Conservation (phyloP, 2,888 invertebrate genomes). For the Nomada fabriciana region DNA sequence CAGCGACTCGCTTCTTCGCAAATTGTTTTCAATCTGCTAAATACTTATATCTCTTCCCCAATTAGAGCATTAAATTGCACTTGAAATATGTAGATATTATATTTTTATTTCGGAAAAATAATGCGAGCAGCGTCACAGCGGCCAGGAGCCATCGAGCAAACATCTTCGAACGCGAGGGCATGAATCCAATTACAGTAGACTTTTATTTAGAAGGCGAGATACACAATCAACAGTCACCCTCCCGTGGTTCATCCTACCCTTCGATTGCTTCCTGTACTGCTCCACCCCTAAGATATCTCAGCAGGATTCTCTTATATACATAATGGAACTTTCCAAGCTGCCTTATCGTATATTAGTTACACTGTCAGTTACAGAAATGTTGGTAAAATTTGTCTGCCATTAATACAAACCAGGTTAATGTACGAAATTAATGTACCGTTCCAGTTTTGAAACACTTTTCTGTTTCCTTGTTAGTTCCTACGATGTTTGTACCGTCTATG, state of each 20-base stretch:
- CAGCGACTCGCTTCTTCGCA: background rate
- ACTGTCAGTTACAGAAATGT: background rate
- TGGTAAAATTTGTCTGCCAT: background rate
- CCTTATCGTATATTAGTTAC: no score
- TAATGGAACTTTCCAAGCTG: background rate
- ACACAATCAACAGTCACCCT: constrained; percentile 53
- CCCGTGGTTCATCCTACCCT: constrained; percentile 4
- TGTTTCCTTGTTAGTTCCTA: no score
- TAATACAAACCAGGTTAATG: no score
- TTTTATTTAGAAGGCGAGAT: constrained; percentile 52
- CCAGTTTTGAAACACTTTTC: no score
- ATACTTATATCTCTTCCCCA: background rate
- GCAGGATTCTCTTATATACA: constrained; percentile 10
- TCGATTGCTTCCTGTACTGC: constrained; percentile 21
- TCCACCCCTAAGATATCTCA: constrained; percentile 23
- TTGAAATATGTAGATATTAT: no score
- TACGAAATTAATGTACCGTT: no score
- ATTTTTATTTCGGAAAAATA: constrained; percentile 30
- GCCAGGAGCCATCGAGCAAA: constrained; percentile 16
- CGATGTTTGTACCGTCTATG: no score
- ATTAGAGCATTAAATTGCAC: no score
- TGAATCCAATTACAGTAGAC: constrained; percentile 61
- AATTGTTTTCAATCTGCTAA: background rate
- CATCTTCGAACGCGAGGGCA: constrained; percentile 48
- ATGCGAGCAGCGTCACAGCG: constrained; percentile 15